These are phyloP conservation scores for Apteryx mantelli DNA, from an alignment of 2,113 vertebrate species.

Conservation along the genomic window DNA sequence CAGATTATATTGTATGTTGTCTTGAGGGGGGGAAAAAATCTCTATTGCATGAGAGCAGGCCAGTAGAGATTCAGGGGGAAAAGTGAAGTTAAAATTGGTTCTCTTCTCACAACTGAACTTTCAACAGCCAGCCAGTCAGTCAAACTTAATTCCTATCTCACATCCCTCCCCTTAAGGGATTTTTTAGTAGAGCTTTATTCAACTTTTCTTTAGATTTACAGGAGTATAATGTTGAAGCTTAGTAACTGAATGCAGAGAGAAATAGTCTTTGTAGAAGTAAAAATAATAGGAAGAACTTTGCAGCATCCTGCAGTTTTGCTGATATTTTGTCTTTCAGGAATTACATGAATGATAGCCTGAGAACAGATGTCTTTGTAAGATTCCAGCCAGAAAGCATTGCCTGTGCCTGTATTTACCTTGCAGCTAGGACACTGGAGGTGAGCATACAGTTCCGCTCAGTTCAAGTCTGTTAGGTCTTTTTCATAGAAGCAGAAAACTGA, in stretches of 20 bases:
- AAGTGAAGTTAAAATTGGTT: conserved; percentile 84
- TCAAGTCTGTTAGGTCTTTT: not conserved
- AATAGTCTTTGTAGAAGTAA: not conserved
- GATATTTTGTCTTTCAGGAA: conserved; percentile 79
- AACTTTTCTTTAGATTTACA: conserved; percentile 46
- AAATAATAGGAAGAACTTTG: not conserved
- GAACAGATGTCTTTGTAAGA: conserved; percentile 87
- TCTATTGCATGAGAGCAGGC: conserved; percentile 79
- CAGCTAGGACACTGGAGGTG: conserved; percentile 85
- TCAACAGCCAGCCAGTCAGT: conserved; percentile 71
- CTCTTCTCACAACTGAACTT: conserved; percentile 74
- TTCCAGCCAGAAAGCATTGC: conserved; percentile 88
- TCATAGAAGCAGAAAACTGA: not conserved
- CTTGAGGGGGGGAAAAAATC: conserved; percentile 42
- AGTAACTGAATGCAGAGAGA: conserved; percentile 47
- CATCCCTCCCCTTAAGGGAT: conserved; percentile 41
- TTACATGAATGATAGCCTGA: conserved; percentile 90
- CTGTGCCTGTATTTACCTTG: conserved; percentile 87
- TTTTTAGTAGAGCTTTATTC: not conserved
- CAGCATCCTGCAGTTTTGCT: not conserved
- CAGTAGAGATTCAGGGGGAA: conserved; percentile 62
- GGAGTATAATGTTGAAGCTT: conserved; percentile 24
- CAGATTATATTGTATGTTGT: conserved; percentile 55
- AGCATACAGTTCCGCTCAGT: not conserved
- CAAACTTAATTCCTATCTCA: not conserved